These are phyloP conservation scores for Apis mellifera DNA, from an alignment of 1,140 invertebrate genomes.

Conservation along the genomic window Amel_HAv3.1 CM009936.2:17227001-17227500, in stretches of 20 bases:
- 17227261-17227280: slow-evolving; percentile 67
- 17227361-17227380: slow-evolving; percentile 75
- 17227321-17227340: slow-evolving; percentile 71
- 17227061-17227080: slow-evolving; percentile 12
- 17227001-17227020: too few relatives aligned
- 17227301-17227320: slow-evolving; percentile 79
- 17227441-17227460: not conserved
- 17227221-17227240: slow-evolving; percentile 68
- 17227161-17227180: slow-evolving; percentile 54
- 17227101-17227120: slow-evolving; percentile 26
- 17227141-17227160: slow-evolving; percentile 50
- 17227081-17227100: not conserved
- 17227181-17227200: slow-evolving; percentile 66
- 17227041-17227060: not conserved
- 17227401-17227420: not conserved
- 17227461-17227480: not conserved
- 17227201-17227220: too few relatives aligned
- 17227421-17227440: slow-evolving; percentile 32
- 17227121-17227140: slow-evolving; percentile 49
- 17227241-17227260: slow-evolving; percentile 65
- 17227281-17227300: slow-evolving; percentile 78
- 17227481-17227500: too few relatives aligned
- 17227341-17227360: slow-evolving; percentile 70
- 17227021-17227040: not conserved
- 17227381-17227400: slow-evolving; percentile 67